These are phyloP conservation scores for Cynaeus angustus DNA, from an alignment of 2,888 invertebrate species.

Conservation along the genomic window DNA sequence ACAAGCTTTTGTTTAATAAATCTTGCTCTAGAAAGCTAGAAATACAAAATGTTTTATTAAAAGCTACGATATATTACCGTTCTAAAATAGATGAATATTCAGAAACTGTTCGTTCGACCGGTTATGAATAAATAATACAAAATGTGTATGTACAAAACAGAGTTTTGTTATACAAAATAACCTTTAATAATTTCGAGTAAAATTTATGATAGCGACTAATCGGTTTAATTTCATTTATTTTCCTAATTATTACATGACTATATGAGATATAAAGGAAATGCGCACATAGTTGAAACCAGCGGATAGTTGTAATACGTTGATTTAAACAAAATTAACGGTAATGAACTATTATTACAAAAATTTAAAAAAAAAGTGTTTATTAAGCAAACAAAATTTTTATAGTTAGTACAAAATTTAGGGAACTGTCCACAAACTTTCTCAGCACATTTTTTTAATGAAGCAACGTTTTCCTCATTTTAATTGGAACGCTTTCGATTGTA, in stretches of 20 bases:
- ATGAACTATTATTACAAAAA: no score
- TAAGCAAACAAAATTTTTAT: no score
- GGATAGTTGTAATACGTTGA: no score
- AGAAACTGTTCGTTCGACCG: not conserved
- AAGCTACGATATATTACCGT: conserved; percentile 11
- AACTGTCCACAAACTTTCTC: no score
- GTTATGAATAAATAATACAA: conserved; percentile 23
- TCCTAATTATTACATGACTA: not conserved
- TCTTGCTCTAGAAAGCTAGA: conserved; percentile 33
- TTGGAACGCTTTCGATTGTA: not conserved
- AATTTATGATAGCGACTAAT: not conserved
- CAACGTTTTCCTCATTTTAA: not conserved
- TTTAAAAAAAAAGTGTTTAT: no score
- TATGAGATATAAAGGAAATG: not conserved
- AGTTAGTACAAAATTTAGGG: no score
- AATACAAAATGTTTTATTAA: conserved; percentile 27
- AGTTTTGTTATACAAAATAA: not conserved
- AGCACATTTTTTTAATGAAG: no score
- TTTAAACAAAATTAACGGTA: no score
- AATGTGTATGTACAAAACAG: not conserved
- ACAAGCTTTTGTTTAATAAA: conserved; percentile 35
- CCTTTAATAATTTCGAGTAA: not conserved
- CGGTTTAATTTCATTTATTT: conserved; percentile 1
- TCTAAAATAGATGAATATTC: conserved; percentile 2
- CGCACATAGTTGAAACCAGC: not conserved